phyloP scores from a whole-genome alignment of 2,888 invertebrate genomes.

The Lacanobia oleracea region DNA sequence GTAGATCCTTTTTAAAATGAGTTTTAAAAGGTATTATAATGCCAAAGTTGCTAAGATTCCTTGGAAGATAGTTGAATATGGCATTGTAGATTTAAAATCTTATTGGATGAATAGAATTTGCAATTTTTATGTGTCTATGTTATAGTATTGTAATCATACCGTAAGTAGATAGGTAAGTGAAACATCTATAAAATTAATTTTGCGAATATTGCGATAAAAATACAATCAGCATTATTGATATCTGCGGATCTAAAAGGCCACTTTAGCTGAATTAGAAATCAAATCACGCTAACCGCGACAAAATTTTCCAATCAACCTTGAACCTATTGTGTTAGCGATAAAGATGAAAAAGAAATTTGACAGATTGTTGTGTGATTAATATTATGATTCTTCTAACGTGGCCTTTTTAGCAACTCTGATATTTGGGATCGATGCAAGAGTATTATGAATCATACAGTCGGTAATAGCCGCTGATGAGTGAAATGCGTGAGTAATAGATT shows the following conservation, averaged over 20 bases:
- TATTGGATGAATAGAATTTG: conserved; percentile 43
- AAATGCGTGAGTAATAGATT: conserved; percentile 51
- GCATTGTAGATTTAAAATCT: conserved; percentile 44
- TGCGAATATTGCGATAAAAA: conserved; percentile 61
- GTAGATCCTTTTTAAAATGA: conserved; percentile 44
- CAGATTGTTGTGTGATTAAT: no score
- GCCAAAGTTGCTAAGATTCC: conserved; percentile 50
- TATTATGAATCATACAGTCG: conserved; percentile 52
- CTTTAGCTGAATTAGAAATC: no score
- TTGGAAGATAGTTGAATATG: conserved; percentile 25
- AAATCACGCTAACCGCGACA: no score
- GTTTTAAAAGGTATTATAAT: conserved; percentile 49
- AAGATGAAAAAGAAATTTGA: no score
- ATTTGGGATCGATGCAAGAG: conserved; percentile 46
- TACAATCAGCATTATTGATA: conserved; percentile 60
- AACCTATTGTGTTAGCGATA: no score
- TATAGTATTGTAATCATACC: conserved; percentile 40
- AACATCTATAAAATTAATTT: conserved; percentile 39
- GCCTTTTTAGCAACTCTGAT: no score
- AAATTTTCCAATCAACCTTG: no score
- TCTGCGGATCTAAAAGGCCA: no score
- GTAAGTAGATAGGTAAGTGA: conserved; percentile 38
- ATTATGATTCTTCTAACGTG: no score
- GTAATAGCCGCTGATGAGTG: conserved; percentile 34
- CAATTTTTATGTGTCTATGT: conserved; percentile 48